Evolutionary conservation across 2,888 invertebrate genomes (phyloP), one percentile per base, ranked within the genome.

Genomic region (Ypsolopha sequella): DNA sequence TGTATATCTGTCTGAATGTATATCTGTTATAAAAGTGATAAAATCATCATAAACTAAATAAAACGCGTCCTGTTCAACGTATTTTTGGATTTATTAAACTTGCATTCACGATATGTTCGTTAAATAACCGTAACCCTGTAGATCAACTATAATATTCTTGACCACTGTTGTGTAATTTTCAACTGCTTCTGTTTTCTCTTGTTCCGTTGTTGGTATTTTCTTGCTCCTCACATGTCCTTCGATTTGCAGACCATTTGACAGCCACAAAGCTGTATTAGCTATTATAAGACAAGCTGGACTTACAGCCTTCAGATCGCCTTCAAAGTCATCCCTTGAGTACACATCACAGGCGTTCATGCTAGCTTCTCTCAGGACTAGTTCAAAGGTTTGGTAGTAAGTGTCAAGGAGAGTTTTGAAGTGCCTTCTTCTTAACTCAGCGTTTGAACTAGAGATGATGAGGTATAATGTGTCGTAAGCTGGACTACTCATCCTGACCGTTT

Each of bases 171-270:
- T 80, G 56, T 80, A 85, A 48, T 59, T 62, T 6, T 64, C 53
- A 6, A 62, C 58, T 41, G 82, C 81, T 7, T 51, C 50, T 6
- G 60, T 52, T 53, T 66, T 73, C 52, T 81, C 79, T 52, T 66
- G 65, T 1, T 61, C 56, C 2, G 71, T 76, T 0, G 52, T 59
- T 44, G 58, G 71, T 33, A 72, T 54, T 6, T 59, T 56, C 56
- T 79, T 85, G 55, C 84, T 85, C 47, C 66, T 69, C 0, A 85
- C 77, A 68, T 82, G 79, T 0, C 85, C 86, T 52, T 79, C 84
- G 59, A 77, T 65, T 56, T 85, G 85, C 36, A 84, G 57, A 0
- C 85, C 85, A 56, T 66, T 72, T 1, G 66, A 68, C 1, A 85
- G 59, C 84, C 85, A 85, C 9, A 81, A 49, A 1, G 84, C 80